Evolutionary conservation across 2,113 vertebrate species (phyloP).

Genomic region (Neolamprologus toae): DNA sequence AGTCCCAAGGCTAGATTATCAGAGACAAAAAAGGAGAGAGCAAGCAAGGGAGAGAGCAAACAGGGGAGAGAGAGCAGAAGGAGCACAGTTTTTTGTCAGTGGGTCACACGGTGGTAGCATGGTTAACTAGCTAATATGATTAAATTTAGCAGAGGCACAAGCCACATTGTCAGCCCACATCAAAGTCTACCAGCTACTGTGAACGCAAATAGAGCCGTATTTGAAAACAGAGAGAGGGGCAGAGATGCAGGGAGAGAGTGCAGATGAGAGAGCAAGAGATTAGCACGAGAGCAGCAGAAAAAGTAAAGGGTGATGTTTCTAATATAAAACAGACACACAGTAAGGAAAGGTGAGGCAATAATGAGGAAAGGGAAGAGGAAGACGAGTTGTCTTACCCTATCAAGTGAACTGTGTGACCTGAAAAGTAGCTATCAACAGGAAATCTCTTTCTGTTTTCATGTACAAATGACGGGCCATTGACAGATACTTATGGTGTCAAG

Average conservation of each 20-base stretch:
- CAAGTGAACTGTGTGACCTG: constrained; percentile 4
- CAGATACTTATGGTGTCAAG: constrained; percentile 55
- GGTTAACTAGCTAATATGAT: constrained; percentile 70
- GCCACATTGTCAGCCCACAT: constrained; percentile 64
- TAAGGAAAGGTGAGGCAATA: constrained; percentile 35
- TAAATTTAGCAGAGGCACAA: constrained; percentile 61
- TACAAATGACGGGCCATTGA: constrained; percentile 54
- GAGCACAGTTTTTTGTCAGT: constrained; percentile 35
- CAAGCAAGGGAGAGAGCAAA: not conserved
- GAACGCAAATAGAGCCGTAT: constrained; percentile 13
- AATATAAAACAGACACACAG: constrained; percentile 15
- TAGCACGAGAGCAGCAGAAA: not conserved
- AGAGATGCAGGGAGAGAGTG: not conserved
- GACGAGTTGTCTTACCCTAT: constrained; percentile 1
- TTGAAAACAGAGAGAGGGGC: not conserved
- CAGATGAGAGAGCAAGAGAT: not conserved
- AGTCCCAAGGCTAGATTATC: constrained; percentile 49
- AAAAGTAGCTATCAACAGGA: constrained; percentile 8
- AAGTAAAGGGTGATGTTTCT: constrained; percentile 16
- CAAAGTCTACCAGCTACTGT: constrained; percentile 47
- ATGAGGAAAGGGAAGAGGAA: constrained; percentile 23
- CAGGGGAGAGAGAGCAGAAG: not conserved
- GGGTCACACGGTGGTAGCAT: constrained; percentile 54
- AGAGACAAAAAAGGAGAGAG: constrained; percentile 20
- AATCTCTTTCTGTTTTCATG: constrained; percentile 4